These are phyloP conservation scores for Drosophila mettleri DNA, from an alignment of 2,888 invertebrate genomes.

Conservation along the genomic window DNA sequence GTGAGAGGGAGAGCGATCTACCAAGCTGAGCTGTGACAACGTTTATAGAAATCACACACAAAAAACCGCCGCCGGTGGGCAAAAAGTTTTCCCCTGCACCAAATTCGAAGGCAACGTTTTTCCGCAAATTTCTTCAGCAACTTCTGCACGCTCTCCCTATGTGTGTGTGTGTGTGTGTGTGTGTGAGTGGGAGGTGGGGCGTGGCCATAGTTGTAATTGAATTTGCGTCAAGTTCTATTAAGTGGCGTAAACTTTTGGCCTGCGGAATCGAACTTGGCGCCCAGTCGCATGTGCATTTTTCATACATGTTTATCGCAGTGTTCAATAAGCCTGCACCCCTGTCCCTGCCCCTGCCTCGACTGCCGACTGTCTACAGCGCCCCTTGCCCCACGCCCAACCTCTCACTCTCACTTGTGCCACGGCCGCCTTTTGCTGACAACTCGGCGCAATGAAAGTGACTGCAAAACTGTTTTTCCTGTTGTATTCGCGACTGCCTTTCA, in stretches of 20 bases:
- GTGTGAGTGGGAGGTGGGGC: background rate
- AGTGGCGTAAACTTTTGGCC: slow-evolving; percentile 79
- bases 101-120: slow-evolving; percentile 64
- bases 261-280: slow-evolving; percentile 72
- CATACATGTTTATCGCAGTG: slow-evolving; percentile 79
- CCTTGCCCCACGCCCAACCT: background rate
- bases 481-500: background rate
- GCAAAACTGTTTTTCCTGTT: slow-evolving; percentile 8
- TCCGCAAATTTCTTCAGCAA: slow-evolving; percentile 75
- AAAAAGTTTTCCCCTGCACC: slow-evolving; percentile 58
- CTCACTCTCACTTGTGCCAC: slow-evolving; percentile 24
- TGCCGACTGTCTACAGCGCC: no score
- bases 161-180: background rate
- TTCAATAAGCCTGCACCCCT: slow-evolving; percentile 42
- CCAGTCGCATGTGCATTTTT: slow-evolving; percentile 75
- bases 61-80: slow-evolving; percentile 57
- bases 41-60: slow-evolving; percentile 59
- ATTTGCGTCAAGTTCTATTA: slow-evolving; percentile 81
- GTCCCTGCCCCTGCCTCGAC: background rate
- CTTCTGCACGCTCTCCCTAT: slow-evolving; percentile 35
- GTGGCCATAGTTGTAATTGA: slow-evolving; percentile 68
- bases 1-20: slow-evolving; percentile 1
- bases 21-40: slow-evolving; percentile 53
- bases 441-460: slow-evolving; percentile 60
- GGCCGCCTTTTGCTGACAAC: slow-evolving; percentile 60